phyloP scores from a whole-genome alignment of 2,113 vertebrate species.

The Panurus biarmicus region DNA sequence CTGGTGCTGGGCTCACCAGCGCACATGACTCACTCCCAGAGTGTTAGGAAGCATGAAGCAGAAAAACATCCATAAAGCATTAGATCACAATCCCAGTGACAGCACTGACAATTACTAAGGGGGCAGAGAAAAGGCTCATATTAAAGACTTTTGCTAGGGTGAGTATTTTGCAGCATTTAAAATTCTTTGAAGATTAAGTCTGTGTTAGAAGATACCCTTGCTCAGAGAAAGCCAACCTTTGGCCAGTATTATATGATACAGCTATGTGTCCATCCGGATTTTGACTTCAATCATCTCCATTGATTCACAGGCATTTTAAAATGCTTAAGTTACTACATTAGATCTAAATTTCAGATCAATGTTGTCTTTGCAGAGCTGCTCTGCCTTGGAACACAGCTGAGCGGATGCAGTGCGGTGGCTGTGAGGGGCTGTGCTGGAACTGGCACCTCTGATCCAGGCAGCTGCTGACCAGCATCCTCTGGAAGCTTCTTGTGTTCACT shows the following conservation, averaged over 20 bases:
- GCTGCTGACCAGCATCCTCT: conserved; percentile 3
- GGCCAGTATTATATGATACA: conserved; percentile 27
- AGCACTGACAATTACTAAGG: background rate
- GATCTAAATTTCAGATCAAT: conserved; percentile 63
- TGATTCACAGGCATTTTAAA: conserved; percentile 58
- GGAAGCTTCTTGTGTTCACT: background rate
- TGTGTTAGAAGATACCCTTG: conserved; percentile 27
- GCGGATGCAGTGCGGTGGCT: background rate
- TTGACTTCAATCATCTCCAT: conserved; percentile 64
- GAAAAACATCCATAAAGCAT: conserved; percentile 56
- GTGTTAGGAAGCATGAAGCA: conserved; percentile 14
- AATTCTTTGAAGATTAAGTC: conserved; percentile 57
- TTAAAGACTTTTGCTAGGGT: conserved; percentile 16
- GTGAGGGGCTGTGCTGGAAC: background rate
- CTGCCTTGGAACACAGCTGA: background rate
- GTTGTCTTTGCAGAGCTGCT: conserved; percentile 41
- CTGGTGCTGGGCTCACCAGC: background rate
- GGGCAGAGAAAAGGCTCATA: background rate
- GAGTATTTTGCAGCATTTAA: conserved; percentile 43
- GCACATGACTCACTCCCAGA: background rate
- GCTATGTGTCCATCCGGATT: conserved; percentile 44
- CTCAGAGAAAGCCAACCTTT: conserved; percentile 30
- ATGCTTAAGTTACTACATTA: conserved; percentile 56
- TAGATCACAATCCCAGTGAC: conserved; percentile 51
- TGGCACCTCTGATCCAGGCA: background rate